Evolutionary conservation across 2,888 invertebrate genomes (phyloP).

Genomic region (Meteorus cinctellus): DNA sequence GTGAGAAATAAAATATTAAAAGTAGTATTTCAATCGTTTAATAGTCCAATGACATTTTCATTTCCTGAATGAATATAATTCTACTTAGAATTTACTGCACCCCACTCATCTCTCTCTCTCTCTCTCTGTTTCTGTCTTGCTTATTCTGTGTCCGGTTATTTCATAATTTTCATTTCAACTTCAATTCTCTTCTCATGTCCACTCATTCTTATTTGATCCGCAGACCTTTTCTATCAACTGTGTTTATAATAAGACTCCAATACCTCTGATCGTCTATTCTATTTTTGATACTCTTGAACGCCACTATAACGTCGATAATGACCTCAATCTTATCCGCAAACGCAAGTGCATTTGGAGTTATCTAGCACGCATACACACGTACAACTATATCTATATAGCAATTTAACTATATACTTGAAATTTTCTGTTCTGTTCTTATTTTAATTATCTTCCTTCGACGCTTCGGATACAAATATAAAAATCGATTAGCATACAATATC

Average conservation of each 20-base stretch:
- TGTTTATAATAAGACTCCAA: constrained; percentile 6
- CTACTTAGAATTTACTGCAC: background rate
- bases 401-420: constrained; percentile 7
- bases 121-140: background rate
- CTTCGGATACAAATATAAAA: background rate
- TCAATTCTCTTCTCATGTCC: background rate
- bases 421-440: constrained; percentile 12
- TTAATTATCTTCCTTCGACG: background rate
- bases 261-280: constrained; percentile 18
- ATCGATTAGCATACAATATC: constrained; percentile 20
- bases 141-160: constrained; percentile 24
- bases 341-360: background rate
- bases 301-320: constrained; percentile 35
- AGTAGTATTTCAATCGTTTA: background rate
- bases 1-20: background rate
- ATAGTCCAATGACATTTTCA: constrained; percentile 1
- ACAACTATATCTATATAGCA: background rate
- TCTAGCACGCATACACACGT: background rate
- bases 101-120: background rate
- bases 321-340: constrained; percentile 25
- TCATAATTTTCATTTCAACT: constrained; percentile 10
- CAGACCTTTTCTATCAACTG: background rate
- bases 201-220: background rate
- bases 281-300: constrained; percentile 36
- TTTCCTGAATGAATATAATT: background rate